A percentile compares a stretch with the other conserved stretches of the same genome.
phyloP scores from a whole-genome alignment of 2,797 vertebrate genomes.

The Euphonia xanthogaster region DNA sequence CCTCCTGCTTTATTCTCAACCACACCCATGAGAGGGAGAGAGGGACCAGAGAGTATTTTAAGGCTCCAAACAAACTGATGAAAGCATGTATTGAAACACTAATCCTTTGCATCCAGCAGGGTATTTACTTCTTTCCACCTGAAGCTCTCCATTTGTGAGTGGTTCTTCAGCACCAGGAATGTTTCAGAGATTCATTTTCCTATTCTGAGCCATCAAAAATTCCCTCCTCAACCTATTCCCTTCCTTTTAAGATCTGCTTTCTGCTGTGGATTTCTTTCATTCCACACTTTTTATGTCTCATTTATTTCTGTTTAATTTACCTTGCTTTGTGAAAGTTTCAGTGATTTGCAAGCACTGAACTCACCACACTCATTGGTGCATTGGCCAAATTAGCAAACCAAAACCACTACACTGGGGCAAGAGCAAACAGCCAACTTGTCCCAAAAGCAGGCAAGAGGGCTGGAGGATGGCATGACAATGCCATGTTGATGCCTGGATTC shows the following conservation, averaged over 20 bases:
- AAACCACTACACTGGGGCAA: neutral
- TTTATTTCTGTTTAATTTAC: neutral
- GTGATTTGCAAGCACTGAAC: neutral
- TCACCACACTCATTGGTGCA: neutral
- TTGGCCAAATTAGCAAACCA: neutral
- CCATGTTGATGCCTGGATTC: neutral
- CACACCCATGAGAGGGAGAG: neutral
- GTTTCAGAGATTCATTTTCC: neutral
- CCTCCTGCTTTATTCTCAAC: neutral
- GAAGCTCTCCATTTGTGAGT: neutral
- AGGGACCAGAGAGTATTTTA: neutral
- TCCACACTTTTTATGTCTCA: neutral
- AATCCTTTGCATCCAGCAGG: neutral
- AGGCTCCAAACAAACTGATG: neutral
- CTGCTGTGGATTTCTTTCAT: neutral
- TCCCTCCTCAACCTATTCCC: neutral
- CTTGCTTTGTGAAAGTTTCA: neutral
- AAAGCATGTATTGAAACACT: fast-evolving
- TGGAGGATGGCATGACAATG: neutral
- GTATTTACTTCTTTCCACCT: neutral
- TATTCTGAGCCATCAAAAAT: neutral
- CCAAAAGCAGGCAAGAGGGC: neutral
- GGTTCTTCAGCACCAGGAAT: neutral
- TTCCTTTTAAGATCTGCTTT: neutral
- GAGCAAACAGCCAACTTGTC: neutral